Conservation (phyloP, 1,140 invertebrate species). For the Glomeris maerens region DNA sequence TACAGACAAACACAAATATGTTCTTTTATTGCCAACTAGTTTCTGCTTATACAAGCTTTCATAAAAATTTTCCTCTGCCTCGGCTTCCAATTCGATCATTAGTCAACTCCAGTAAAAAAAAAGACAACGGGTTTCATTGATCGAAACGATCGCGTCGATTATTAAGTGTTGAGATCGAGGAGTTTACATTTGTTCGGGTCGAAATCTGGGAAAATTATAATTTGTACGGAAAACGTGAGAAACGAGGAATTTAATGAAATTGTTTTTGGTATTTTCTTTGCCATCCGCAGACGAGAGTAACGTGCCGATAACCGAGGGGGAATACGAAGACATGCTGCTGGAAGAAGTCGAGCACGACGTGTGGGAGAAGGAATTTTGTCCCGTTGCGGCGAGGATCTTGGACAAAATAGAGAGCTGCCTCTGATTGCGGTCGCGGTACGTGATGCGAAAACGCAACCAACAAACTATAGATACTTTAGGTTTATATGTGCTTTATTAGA, state of each 20-base stretch:
- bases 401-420: slow-evolving; percentile 1
- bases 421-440: too few species aligned
- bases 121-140: background rate
- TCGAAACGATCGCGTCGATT: too few species aligned
- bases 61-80: too few species aligned
- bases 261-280: background rate
- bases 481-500: too few species aligned
- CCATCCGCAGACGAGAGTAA: background rate
- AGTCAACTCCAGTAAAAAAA: too few species aligned
- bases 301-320: background rate
- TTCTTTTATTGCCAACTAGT: too few species aligned
- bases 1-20: too few species aligned
- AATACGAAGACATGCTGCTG: background rate
- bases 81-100: too few species aligned
- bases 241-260: background rate
- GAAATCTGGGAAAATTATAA: background rate
- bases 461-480: too few species aligned
- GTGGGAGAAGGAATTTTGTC: slow-evolving; percentile 1
- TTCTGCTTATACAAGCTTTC: too few species aligned
- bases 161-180: background rate
- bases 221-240: background rate
- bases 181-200: background rate
- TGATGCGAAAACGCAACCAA: too few species aligned
- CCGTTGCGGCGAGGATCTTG: slow-evolving; percentile 3
- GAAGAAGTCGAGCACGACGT: background rate